Base-by-base conservation (phyloP, 2,113 vertebrate species). In the Strigops habroptila region DNA sequence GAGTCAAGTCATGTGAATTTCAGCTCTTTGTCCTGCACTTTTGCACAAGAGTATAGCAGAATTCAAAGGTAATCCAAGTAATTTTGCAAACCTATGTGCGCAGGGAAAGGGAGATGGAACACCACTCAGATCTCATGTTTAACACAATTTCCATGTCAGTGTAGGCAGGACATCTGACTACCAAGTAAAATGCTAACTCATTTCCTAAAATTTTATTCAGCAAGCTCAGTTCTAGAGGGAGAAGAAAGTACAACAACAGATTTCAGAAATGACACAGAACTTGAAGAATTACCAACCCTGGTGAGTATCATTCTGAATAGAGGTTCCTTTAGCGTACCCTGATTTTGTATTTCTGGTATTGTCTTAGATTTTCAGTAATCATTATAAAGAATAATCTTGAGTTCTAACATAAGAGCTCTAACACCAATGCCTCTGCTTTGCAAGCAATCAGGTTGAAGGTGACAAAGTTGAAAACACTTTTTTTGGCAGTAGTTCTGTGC, bases 251-350 rank as follows among this genome's bases (percentile, higher is more conserved):
- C 91, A 48, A 83, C 87, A 25, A 90, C 15, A 19, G 91, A 94
- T 79, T 37, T 90, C 86, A 71, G 64, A 33, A 93, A 95, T 46
- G 27, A 89, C 18, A 51, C 49, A 18, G 78, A 80, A 12, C 44
- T 64, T 41, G 60, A 95, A 41, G 92, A 82, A 70, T 18, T 33
- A 12, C 75, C 96, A 25, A 73, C 91, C 13, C 27, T 43, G 74
- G 98, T 98, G 82, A 97, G 98, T 97, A 33, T 80, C 28, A 27
- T 33, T 69, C 43, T 63, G 49, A 71, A 37, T 6, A 30, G 55
- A 51, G 15, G 17, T 19, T 85, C 22, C 28, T 91, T 84, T 52
- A 21, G 33, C 23, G 30, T 69, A n/a, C 11, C 10, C 18, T 52
- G 24, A 59, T 41, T 41, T 39, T 24, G 41, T 25, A 49, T 39